Conservation (phyloP, 2,888 invertebrate genomes). For the Erebia aethiops region DNA sequence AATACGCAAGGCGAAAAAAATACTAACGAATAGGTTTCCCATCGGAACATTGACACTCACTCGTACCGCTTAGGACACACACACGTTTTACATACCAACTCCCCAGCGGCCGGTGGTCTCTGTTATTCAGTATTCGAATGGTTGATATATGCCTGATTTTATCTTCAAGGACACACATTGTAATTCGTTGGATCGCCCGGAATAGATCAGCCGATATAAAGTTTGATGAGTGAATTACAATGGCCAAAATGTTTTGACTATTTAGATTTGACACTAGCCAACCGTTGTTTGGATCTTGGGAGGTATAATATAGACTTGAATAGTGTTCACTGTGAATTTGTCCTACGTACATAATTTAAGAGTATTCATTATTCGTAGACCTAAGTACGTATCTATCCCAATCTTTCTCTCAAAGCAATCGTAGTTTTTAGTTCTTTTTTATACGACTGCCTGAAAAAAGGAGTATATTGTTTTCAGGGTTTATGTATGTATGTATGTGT, state of each 20-base stretch:
- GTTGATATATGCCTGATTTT: conserved; percentile 55
- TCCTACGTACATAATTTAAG: too few relatives aligned
- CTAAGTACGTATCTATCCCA: too few relatives aligned
- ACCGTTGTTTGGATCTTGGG: not conserved
- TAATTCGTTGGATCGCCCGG: conserved; percentile 71
- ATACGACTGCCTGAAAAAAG: too few relatives aligned
- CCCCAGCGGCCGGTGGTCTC: conserved; percentile 71
- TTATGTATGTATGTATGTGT: too few relatives aligned
- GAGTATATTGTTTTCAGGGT: too few relatives aligned
- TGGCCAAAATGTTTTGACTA: conserved; percentile 48
- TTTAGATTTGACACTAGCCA: not conserved
- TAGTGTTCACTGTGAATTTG: not conserved
- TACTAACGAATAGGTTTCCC: conserved; percentile 29
- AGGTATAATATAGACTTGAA: not conserved
- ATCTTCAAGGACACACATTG: conserved; percentile 76
- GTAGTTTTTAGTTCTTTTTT: too few relatives aligned
- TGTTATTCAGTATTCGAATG: conserved; percentile 70
- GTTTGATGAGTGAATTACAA: conserved; percentile 66
- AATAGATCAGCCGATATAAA: conserved; percentile 73
- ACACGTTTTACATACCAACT: conserved; percentile 45
- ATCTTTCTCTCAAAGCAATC: too few relatives aligned
- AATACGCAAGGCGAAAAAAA: not conserved
- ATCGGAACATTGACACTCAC: conserved; percentile 38
- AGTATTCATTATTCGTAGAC: too few relatives aligned
- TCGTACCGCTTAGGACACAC: conserved; percentile 33